Percentiles rank a stretch among this genome's conserved stretches.
Conservation (phyloP, 37 sponge, comb jelly and placozoan species). For the Aphrocallistes beatrix region DNA sequence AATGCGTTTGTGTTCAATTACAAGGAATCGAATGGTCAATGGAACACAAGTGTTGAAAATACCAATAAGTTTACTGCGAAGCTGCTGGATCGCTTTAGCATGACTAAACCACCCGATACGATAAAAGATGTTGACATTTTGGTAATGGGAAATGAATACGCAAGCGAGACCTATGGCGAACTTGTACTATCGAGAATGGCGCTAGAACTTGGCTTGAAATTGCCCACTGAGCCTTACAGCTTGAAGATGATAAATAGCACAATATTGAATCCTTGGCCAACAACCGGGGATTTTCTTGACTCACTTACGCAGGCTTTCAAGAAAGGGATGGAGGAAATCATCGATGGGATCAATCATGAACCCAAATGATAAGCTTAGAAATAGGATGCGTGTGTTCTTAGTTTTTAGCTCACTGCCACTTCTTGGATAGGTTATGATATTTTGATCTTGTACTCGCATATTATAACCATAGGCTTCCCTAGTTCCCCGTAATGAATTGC, state of each 20-base stretch:
- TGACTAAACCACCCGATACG: background rate
- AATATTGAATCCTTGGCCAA: background rate
- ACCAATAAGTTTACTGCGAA: background rate
- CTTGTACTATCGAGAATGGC: background rate
- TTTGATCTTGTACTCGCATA: too few species aligned
- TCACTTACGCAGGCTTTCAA: background rate
- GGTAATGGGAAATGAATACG: background rate
- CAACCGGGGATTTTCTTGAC: background rate
- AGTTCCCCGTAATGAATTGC: too few species aligned
- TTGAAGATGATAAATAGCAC: background rate
- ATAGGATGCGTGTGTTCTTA: too few species aligned
- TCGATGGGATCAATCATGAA: background rate
- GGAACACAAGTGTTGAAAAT: background rate
- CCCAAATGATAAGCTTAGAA: too few species aligned
- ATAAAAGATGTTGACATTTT: background rate
- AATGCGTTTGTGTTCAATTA: conserved; percentile 25
- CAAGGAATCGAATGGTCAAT: background rate
- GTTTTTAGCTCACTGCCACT: too few species aligned
- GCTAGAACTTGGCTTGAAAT: background rate
- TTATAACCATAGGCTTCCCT: too few species aligned
- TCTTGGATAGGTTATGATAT: too few species aligned
- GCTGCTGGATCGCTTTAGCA: background rate
- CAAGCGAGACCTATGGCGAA: background rate
- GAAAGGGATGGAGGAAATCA: background rate
- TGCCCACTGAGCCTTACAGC: background rate